phyloP scores from a whole-genome alignment of 1,140 invertebrate species.

The Ostrea denselamellosa region DNA sequence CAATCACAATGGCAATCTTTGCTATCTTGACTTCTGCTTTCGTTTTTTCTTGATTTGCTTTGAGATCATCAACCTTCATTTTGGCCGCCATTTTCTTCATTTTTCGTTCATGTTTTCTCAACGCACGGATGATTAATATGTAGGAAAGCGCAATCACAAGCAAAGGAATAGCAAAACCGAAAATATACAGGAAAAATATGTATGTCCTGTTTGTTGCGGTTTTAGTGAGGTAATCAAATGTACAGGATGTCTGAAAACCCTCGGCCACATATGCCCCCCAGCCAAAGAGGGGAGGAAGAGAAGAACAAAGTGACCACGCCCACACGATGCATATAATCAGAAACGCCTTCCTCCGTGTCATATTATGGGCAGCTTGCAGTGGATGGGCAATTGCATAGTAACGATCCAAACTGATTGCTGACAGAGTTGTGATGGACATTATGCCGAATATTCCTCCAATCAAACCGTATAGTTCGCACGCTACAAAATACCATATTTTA shows the following conservation, averaged over 20 bases:
- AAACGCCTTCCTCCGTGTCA: conserved; percentile 85
- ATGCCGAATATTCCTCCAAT: conserved; percentile 89
- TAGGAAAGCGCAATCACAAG: conserved; percentile 86
- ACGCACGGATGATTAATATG: conserved; percentile 85
- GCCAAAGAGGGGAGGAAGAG: conserved; percentile 87
- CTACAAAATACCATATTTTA: conserved; percentile 73
- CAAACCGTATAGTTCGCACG: conserved; percentile 90
- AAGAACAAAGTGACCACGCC: conserved; percentile 85
- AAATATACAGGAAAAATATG: conserved; percentile 72
- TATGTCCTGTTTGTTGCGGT: conserved; percentile 82
- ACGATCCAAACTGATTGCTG: conserved; percentile 88
- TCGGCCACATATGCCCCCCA: conserved; percentile 91
- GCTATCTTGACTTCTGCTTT: conserved; percentile 76
- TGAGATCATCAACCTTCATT: conserved; percentile 70
- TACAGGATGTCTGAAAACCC: conserved; percentile 90
- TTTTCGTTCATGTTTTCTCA: conserved; percentile 88
- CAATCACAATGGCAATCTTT: conserved; percentile 89
- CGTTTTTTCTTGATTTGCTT: conserved; percentile 64
- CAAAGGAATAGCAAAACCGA: conserved; percentile 82
- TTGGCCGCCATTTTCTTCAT: conserved; percentile 81
- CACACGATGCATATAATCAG: conserved; percentile 86
- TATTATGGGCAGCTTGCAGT: conserved; percentile 71
- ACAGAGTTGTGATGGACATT: conserved; percentile 91
- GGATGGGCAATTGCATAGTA: conserved; percentile 90
- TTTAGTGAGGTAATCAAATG: conserved; percentile 88